These are phyloP conservation scores for Abscondita cerata DNA, from an alignment of 2,888 invertebrate genomes.

Conservation along the genomic window DNA sequence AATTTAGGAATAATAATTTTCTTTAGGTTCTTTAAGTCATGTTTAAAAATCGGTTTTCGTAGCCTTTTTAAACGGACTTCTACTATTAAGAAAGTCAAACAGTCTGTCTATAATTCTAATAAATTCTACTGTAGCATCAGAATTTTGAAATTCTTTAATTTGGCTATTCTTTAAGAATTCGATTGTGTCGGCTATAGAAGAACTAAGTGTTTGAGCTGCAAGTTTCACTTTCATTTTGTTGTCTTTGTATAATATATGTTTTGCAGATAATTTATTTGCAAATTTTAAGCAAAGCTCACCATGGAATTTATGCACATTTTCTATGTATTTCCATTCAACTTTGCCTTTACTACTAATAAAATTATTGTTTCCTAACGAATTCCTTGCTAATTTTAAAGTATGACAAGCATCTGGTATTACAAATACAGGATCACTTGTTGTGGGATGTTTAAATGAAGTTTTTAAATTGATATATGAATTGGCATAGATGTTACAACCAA, in stretches of 20 bases:
- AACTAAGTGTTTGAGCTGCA: background rate
- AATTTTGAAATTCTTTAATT: background rate
- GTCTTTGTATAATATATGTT: background rate
- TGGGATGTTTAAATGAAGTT: constrained; percentile 22
- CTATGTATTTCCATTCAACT: constrained; percentile 11
- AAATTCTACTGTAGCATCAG: background rate
- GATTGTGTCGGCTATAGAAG: background rate
- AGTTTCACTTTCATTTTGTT: background rate
- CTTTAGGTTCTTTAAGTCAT: background rate
- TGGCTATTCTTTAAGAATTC: background rate
- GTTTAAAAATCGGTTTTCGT: background rate
- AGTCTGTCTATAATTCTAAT: constrained; percentile 6
- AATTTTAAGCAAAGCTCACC: constrained; percentile 1
- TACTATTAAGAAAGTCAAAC: constrained; percentile 1
- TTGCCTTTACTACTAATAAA: constrained; percentile 12
- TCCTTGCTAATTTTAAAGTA: constrained; percentile 23
- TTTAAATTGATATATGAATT: constrained; percentile 9
- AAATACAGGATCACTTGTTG: constrained; percentile 16
- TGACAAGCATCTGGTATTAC: constrained; percentile 29
- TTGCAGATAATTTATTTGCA: constrained; percentile 1
- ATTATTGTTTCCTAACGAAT: constrained; percentile 18
- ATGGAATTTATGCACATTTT: background rate
- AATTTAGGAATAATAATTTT: background rate
- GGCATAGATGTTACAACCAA: constrained; percentile 11
- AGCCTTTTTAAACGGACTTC: background rate